Base-by-base conservation (phyloP, 2,113 vertebrate species). In the Xiphophorus maculatus region DNA sequence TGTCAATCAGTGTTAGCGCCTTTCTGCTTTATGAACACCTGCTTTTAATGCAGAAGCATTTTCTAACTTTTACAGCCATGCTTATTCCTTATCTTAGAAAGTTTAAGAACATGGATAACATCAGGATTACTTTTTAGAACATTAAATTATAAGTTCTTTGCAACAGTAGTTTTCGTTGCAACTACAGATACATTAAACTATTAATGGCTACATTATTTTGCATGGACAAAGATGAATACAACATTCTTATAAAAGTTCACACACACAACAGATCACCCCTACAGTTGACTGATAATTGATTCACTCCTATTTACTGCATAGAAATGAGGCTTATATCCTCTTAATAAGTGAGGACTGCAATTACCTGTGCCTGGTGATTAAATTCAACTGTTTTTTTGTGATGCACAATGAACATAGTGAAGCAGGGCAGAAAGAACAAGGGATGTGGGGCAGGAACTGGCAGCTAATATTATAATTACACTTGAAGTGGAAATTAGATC, bases 311-410 rank as follows among this genome's bases (percentile, higher is more conserved):
- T 88, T 85, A 88, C 71, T 27, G 17, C 27, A 77, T 71, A 71
- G 74, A 69, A 75, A 64, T 65, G 66, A 83, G 81, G 81, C 75
- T 89, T 83, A 80, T 77, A 85, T 81, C 89, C 87, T 82, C 79
- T 81, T 87, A 90, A 91, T 69, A 79, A 85, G 82, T 63, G 73
- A 70, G 70, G 78, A 74, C 74, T 85, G 71, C 68, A 83, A 89
- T 92, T 86, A 88, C 90, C 89, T 82, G 86, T 79, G 76, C 37
- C 77, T 22, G 40, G 74, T 79, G 78, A 88, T 85, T 88, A 70
- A 86, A 81, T 88, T 77, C 86, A 82, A 85, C 80, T 81, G 83
- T 87, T 84, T 75, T 75, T 73, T 76, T 71, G 74, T 66, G 72
- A 74, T 69, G 74, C 74, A 90, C 80, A 84, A 79, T 79, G 74